These are phyloP conservation scores for Tuberolachnus salignus DNA, from an alignment of 2,888 invertebrate species.

Conservation along the genomic window DNA sequence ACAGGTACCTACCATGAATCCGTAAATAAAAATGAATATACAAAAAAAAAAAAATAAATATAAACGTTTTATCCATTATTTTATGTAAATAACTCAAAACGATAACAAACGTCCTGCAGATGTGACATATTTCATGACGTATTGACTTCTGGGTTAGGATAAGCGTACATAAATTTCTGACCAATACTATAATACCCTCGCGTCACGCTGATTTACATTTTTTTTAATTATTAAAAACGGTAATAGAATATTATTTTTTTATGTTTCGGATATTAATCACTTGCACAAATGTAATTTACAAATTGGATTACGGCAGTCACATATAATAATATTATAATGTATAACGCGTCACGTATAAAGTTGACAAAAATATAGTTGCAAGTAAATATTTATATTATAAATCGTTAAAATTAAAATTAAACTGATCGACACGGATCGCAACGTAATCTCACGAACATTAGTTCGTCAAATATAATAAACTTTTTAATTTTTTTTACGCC, in stretches of 20 bases:
- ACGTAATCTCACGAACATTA: neutral
- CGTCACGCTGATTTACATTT: constrained; percentile 32
- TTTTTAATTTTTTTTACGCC: no score
- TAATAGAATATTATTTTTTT: neutral
- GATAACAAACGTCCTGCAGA: constrained; percentile 35
- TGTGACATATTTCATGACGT: constrained; percentile 45
- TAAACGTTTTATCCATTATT: constrained; percentile 36
- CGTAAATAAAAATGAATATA: constrained; percentile 1
- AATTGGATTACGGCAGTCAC: neutral
- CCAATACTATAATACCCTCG: constrained; percentile 4
- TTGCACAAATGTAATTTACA: neutral
- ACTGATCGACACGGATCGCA: no score
- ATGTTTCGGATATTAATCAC: neutral
- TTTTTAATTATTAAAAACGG: constrained; percentile 15
- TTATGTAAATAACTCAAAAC: constrained; percentile 44
- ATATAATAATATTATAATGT: no score
- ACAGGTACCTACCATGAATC: neutral
- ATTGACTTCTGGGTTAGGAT: constrained; percentile 38
- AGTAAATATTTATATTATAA: neutral
- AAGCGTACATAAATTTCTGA: constrained; percentile 37
- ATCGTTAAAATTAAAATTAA: constrained; percentile 4
- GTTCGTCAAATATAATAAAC: no score
- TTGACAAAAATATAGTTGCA: neutral
- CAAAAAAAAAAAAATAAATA: constrained; percentile 2
- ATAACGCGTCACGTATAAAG: neutral